Base-by-base conservation (phyloP, 92 coral and sea anemone species). In the Actinernus sp. region DNA sequence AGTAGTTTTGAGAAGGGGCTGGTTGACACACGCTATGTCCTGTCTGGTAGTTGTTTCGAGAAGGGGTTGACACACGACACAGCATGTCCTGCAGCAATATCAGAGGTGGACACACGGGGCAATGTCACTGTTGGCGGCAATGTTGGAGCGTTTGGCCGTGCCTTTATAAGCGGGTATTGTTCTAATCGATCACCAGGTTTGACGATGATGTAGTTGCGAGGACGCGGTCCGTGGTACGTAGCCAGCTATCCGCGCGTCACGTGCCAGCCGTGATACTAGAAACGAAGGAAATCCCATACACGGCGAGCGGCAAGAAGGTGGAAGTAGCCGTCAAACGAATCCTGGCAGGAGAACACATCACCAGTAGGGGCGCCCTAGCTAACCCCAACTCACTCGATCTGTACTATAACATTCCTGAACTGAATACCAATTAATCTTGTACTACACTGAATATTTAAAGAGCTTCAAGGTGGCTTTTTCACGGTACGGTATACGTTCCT, bases 301-400 rank as follows among this genome's bases (percentile, higher is more conserved):
- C 99, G 17, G 73, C 95, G 11, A 95, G 94, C 39, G 99, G 99
- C 7, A 95, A 95, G 63, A 95, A 95, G 72, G 97, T 95, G 21
- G 99, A 95, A 40, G 95, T 95, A 0, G 99, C 97, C 2, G 99
- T 95, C 22, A 95, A 91, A 80, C 78, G 86, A 40, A 91, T 95
- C 28, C 65, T 95, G 26, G 91, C 88, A 2, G 97, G 99, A 24
- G 95, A 83, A 43, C 60, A 72, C 11, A 61, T 95, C 34, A 74
- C 62, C 9, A 85, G 85, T 85, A 83, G 92, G 68, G 97, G 97
- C 2, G 95, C 97, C 11, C 76, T 91, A 4, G 87, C 94, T 19
- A 95, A 95, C 58, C 99, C 99, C 0, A 77, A 95, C 31, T 95
- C 95, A 9, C 61, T 95, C 26, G 96, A 95, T 39, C 71, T 95